phyloP scores from a whole-genome alignment of 2,888 invertebrate species.

The Barypeithes pellucidus region DNA sequence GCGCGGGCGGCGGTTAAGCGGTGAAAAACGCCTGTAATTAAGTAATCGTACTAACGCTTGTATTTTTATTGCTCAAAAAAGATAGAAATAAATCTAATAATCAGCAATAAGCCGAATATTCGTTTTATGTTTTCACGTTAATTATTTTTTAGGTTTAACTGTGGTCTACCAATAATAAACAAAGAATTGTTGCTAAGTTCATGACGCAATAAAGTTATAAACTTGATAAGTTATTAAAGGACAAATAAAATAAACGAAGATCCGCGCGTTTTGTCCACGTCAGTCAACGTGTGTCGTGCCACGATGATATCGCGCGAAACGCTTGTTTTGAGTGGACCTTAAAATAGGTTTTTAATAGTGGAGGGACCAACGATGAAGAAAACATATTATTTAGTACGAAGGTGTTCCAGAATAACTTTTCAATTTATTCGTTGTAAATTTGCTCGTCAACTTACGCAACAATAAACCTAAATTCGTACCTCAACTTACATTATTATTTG shows the following conservation, averaged over 20 bases:
- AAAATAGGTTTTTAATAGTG: slow-evolving; percentile 20
- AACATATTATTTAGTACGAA: slow-evolving; percentile 22
- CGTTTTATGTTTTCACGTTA: background rate
- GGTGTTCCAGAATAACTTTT: slow-evolving; percentile 13
- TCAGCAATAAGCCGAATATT: slow-evolving; percentile 41
- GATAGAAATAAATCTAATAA: slow-evolving; percentile 11
- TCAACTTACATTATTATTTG: slow-evolving; percentile 56
- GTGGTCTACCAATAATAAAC: slow-evolving; percentile 33
- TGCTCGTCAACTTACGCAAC: slow-evolving; percentile 56
- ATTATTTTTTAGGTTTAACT: slow-evolving; percentile 42
- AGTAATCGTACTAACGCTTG: background rate
- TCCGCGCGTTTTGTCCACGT: too few relatives aligned
- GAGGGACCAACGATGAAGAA: slow-evolving; percentile 43
- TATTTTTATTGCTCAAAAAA: slow-evolving; percentile 45
- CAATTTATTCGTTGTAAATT: slow-evolving; percentile 15
- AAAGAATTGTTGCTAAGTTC: slow-evolving; percentile 37
- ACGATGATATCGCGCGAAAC: too few relatives aligned
- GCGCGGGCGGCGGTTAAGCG: too few relatives aligned
- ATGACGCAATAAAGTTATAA: slow-evolving; percentile 31
- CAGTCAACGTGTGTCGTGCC: too few relatives aligned
- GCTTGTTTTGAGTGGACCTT: too few relatives aligned
- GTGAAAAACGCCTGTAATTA: background rate
- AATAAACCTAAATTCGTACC: slow-evolving; percentile 52
- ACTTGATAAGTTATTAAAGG: slow-evolving; percentile 10
- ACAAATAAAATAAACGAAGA: background rate